Evolutionary conservation across 2,113 vertebrate species (phyloP).

Genomic region (Engystomops pustulosus): DNA sequence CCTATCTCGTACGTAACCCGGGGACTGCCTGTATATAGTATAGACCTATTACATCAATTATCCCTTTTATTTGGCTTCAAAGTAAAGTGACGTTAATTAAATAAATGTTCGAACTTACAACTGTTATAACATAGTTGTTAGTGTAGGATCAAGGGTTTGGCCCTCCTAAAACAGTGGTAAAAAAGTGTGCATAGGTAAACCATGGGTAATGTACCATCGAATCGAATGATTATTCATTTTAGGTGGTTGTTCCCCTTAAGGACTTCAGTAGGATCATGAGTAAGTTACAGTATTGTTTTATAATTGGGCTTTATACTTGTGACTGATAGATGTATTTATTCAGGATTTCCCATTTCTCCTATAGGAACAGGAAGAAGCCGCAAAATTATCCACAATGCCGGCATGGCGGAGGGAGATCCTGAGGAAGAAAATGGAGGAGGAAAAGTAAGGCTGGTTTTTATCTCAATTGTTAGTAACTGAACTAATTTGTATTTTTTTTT

Average conservation of each 20-base stretch:
- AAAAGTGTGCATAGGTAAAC: too few relatives aligned
- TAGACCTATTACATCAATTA: too few relatives aligned
- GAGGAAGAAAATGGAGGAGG: slow-evolving; percentile 94
- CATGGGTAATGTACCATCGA: too few relatives aligned
- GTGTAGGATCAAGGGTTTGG: too few relatives aligned
- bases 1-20: too few relatives aligned
- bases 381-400: slow-evolving; percentile 87
- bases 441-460: slow-evolving; percentile 79
- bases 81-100: too few relatives aligned
- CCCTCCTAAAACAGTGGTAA: too few relatives aligned
- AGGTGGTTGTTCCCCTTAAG: background rate
- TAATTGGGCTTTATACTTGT: too few relatives aligned
- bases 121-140: too few relatives aligned
- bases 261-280: background rate
- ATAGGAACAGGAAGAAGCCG: slow-evolving; percentile 87
- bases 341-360: slow-evolving; percentile 56
- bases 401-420: slow-evolving; percentile 97
- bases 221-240: background rate
- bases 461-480: background rate
- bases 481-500: background rate
- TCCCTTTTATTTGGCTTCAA: too few relatives aligned
- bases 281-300: background rate
- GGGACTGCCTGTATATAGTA: too few relatives aligned
- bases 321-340: background rate
- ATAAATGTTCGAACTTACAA: too few relatives aligned